Conservation (phyloP, 2,113 vertebrate genomes). For the Neopipo cinnamomea region DNA sequence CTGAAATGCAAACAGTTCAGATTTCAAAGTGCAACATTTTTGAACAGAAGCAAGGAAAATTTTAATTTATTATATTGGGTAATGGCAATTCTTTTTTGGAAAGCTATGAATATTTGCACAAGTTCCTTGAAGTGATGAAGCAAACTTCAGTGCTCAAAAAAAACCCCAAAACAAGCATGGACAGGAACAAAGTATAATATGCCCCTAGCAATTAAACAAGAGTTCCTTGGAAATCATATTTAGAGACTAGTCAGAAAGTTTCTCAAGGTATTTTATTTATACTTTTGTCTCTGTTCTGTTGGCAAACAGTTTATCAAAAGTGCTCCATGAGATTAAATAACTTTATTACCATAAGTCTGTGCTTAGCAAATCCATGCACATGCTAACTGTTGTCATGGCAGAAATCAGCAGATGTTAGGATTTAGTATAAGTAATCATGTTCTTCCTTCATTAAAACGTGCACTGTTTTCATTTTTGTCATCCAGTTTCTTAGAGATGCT, state of each 20-base stretch:
- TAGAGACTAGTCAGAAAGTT: neutral
- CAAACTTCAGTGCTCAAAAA: neutral
- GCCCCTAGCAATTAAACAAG: neutral
- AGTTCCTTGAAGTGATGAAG: neutral
- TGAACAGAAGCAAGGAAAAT: constrained; percentile 8
- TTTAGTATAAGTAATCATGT: neutral
- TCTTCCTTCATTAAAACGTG: neutral
- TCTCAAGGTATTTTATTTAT: neutral
- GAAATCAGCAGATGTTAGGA: neutral
- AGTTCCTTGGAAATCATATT: neutral
- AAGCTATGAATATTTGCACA: constrained; percentile 24
- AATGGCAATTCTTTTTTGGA: constrained; percentile 19
- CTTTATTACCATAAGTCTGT: neutral
- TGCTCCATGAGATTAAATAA: neutral
- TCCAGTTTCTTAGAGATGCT: neutral
- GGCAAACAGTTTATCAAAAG: neutral
- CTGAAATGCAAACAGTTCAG: constrained; percentile 21
- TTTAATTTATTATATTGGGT: constrained; percentile 26
- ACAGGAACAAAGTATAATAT: neutral
- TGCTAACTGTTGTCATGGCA: neutral
- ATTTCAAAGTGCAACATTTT: constrained; percentile 45
- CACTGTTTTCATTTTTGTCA: neutral
- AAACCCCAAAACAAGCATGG: neutral
- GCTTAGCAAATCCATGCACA: neutral
- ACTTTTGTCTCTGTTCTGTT: neutral